Percentiles rank a stretch among this genome's conserved stretches.
These are phyloP conservation scores for Mola mola DNA, from an alignment of 2,113 vertebrate species.

Conservation along the genomic window DNA sequence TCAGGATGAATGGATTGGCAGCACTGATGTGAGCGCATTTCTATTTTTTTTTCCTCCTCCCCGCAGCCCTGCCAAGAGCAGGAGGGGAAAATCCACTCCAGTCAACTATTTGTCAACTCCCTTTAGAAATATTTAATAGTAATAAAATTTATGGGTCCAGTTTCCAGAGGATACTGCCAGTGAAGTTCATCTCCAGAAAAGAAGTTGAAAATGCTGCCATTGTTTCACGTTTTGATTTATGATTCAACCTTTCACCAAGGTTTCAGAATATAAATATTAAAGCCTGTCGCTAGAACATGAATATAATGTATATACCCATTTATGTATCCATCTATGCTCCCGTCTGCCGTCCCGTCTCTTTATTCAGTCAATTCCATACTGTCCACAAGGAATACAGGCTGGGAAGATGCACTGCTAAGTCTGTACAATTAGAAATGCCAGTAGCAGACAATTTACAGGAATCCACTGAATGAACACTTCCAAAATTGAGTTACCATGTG, in stretches of 20 bases:
- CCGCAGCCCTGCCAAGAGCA: conserved; percentile 84
- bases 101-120: conserved; percentile 98
- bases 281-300: conserved; percentile 25
- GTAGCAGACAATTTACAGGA: conserved; percentile 78
- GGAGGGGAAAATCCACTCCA: conserved; percentile 86
- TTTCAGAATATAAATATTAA: conserved; percentile 52
- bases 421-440: conserved; percentile 75
- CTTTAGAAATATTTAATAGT: conserved; percentile 96
- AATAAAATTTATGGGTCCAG: conserved; percentile 92
- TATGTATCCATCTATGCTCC: conserved; percentile 10
- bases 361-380: conserved; percentile 39
- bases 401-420: conserved; percentile 58
- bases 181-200: conserved; percentile 84
- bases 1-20: conserved; percentile 89
- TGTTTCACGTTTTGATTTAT: conserved; percentile 89
- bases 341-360: conserved; percentile 17
- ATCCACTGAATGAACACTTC: conserved; percentile 73
- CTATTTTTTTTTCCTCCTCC: conserved; percentile 83
- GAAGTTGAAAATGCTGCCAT: conserved; percentile 87
- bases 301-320: conserved; percentile 27
- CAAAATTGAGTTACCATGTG: conserved; percentile 80
- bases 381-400: conserved; percentile 46
- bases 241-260: conserved; percentile 74
- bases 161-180: conserved; percentile 94
- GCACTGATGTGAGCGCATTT: conserved; percentile 84